Conservation (phyloP, 2,113 vertebrate species). For the Toxotes jaculatrix region DNA sequence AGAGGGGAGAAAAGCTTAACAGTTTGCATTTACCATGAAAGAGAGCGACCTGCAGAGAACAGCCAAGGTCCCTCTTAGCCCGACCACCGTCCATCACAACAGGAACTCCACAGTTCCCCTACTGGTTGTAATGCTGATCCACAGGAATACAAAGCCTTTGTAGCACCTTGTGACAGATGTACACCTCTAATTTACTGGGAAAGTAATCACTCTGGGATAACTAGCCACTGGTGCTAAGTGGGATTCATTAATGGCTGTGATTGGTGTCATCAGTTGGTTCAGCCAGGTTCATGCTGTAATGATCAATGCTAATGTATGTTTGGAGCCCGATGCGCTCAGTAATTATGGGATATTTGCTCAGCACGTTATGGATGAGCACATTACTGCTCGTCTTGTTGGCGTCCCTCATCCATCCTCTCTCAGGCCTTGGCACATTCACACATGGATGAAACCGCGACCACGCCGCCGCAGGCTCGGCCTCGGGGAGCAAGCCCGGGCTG, state of each 20-base stretch:
- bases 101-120: background rate
- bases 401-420: slow-evolving; percentile 23
- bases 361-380: slow-evolving; percentile 66
- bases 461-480: slow-evolving; percentile 10
- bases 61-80: background rate
- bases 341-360: slow-evolving; percentile 61
- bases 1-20: background rate
- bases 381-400: slow-evolving; percentile 44
- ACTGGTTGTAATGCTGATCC: slow-evolving; percentile 15
- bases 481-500: background rate
- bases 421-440: background rate
- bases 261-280: slow-evolving; percentile 47
- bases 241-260: slow-evolving; percentile 56
- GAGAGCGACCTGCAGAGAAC: background rate
- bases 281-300: slow-evolving; percentile 42
- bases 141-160: slow-evolving; percentile 13
- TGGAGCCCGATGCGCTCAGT: slow-evolving; percentile 40
- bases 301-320: slow-evolving; percentile 63
- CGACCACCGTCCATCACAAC: background rate
- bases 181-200: slow-evolving; percentile 29
- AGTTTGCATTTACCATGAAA: slow-evolving; percentile 11
- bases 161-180: slow-evolving; percentile 51
- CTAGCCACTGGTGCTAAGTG: slow-evolving; percentile 57
- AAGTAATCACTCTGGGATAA: slow-evolving; percentile 50
- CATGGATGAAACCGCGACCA: background rate